Conservation (phyloP, 2,113 vertebrate species). For the Epinephelus lanceolatus region DNA sequence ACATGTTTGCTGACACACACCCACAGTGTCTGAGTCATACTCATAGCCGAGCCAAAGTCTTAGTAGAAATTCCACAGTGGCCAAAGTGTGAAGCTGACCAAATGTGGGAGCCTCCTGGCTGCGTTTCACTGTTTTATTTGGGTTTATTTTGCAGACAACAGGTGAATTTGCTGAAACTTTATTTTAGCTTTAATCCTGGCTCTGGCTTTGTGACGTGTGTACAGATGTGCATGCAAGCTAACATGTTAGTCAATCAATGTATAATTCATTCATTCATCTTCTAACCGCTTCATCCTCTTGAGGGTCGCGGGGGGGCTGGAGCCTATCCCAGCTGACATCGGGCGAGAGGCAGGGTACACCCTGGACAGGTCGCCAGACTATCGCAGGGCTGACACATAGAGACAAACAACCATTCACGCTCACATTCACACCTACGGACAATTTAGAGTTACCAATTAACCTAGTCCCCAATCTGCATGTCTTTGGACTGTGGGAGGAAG, state of each 20-base stretch:
- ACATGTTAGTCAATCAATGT: neutral
- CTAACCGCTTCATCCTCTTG: too few species aligned
- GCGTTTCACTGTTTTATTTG: neutral
- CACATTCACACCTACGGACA: too few species aligned
- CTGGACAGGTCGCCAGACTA: too few species aligned
- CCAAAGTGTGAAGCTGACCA: conserved; percentile 47
- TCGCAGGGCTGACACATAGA: too few species aligned
- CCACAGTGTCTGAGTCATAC: conserved; percentile 62
- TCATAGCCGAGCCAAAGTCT: conserved; percentile 37
- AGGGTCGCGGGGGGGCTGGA: too few species aligned
- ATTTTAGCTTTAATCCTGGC: neutral
- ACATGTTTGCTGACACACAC: conserved; percentile 72
- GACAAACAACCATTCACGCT: too few species aligned
- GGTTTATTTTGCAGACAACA: conserved; percentile 1
- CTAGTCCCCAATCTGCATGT: too few species aligned
- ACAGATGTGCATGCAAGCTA: neutral
- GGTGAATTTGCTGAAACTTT: neutral
- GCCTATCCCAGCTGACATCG: too few species aligned
- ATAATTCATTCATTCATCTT: too few species aligned
- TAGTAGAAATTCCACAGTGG: conserved; percentile 22
- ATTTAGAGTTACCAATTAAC: too few species aligned
- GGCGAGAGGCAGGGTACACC: too few species aligned
- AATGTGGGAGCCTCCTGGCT: conserved; percentile 29
- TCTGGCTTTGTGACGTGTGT: neutral
- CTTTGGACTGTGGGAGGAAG: too few species aligned